Conservation (phyloP, 2,888 invertebrate species). For the Parthenolecanium corni region DNA sequence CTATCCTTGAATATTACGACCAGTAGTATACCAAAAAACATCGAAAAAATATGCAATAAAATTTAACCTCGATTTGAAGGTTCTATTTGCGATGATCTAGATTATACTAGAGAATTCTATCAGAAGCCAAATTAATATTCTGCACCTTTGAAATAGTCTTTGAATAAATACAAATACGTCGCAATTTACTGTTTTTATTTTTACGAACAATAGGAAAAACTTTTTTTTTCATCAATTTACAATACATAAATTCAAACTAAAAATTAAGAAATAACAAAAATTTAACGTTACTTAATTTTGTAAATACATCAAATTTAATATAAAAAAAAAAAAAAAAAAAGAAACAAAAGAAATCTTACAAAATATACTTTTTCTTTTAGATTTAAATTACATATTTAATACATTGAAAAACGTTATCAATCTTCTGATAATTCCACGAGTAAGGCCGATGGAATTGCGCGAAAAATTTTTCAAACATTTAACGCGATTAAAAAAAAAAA, state of each 20-base stretch:
- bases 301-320: constrained; percentile 18
- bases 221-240: neutral
- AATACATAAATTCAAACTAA: constrained; percentile 6
- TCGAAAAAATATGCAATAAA: too few species aligned
- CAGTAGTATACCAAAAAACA: too few species aligned
- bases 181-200: constrained; percentile 5
- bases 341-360: neutral
- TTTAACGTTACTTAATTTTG: too few species aligned
- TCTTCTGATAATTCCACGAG: neutral
- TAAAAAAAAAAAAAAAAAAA: constrained; percentile 12
- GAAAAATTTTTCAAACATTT: too few species aligned
- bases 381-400: neutral
- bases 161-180: neutral
- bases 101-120: too few species aligned
- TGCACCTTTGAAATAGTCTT: too few species aligned
- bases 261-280: constrained; percentile 2
- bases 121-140: too few species aligned
- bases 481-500: neutral
- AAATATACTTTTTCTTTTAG: neutral
- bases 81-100: too few species aligned
- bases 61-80: too few species aligned
- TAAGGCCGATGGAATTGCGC: too few species aligned
- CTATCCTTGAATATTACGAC: too few species aligned
- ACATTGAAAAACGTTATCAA: neutral
- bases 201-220: constrained; percentile 1